These are phyloP conservation scores for Amphiprion clarkii DNA, from an alignment of 2,797 vertebrate species.

Conservation along the genomic window DNA sequence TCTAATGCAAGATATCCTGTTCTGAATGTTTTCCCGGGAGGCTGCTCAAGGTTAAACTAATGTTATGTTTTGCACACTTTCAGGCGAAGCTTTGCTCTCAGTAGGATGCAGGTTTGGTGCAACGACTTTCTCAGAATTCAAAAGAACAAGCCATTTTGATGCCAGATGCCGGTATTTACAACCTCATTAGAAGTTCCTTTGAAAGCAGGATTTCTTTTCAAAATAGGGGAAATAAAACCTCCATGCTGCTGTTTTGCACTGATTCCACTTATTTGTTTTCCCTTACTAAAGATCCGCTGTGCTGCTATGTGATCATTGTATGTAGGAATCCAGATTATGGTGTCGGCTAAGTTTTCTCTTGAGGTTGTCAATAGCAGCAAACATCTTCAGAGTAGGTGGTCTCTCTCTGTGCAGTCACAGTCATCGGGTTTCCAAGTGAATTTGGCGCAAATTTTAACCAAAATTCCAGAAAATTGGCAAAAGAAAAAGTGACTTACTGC, in stretches of 20 bases:
- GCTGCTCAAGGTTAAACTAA: conserved; percentile 25
- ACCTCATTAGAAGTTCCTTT: conserved; percentile 58
- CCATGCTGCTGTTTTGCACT: conserved; percentile 19
- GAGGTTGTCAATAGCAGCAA: too few species aligned
- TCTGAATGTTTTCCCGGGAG: conserved; percentile 32
- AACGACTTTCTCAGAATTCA: background rate
- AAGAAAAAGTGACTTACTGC: too few species aligned
- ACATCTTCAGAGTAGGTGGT: too few species aligned
- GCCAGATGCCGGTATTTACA: conserved; percentile 60
- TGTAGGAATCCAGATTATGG: too few species aligned
- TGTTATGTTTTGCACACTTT: conserved; percentile 6
- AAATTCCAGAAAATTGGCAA: too few species aligned
- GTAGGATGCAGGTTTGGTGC: conserved; percentile 6
- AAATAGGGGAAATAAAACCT: conserved; percentile 37
- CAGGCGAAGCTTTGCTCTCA: conserved; percentile 1
- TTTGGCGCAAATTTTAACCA: too few species aligned
- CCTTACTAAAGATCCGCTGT: too few species aligned
- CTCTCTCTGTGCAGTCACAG: too few species aligned
- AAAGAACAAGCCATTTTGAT: conserved; percentile 25
- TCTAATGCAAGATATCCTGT: conserved; percentile 10
- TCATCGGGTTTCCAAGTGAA: too few species aligned
- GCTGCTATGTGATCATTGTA: too few species aligned
- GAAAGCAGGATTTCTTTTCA: conserved; percentile 36
- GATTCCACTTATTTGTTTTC: conserved; percentile 4
- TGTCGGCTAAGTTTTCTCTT: too few species aligned